Evolutionary conservation across 2,888 invertebrate genomes (phyloP).

Genomic region (Apodemia mormo): DNA sequence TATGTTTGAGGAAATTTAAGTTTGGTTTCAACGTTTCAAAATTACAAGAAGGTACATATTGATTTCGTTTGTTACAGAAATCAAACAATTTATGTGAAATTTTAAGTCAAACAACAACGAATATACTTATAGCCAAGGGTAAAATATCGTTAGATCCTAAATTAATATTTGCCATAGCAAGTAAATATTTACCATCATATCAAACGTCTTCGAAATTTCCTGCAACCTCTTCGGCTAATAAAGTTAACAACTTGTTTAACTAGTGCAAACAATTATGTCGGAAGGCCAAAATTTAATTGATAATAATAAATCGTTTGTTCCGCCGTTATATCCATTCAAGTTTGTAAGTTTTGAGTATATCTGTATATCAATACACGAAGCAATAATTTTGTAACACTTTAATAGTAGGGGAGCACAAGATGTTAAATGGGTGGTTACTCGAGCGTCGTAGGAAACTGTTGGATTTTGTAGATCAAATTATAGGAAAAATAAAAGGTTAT

Average conservation of each 20-base stretch:
- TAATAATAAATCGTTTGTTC: background rate
- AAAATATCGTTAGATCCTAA: background rate
- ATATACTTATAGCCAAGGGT: background rate
- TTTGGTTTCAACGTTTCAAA: no score
- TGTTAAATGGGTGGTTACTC: no score
- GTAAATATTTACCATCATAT: background rate
- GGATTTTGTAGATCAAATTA: no score
- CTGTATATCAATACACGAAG: no score
- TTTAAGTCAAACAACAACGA: background rate
- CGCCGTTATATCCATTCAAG: background rate
- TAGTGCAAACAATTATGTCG: conserved; percentile 7
- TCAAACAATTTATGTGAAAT: background rate
- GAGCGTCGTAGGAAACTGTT: no score
- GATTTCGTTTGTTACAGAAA: background rate
- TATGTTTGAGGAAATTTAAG: no score
- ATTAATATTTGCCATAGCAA: background rate
- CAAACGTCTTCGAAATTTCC: background rate
- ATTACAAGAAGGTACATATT: no score
- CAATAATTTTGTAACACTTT: no score
- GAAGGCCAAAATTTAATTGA: conserved; percentile 8
- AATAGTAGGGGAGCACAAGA: no score
- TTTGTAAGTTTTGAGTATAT: background rate
- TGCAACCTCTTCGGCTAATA: background rate
- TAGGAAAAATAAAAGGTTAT: no score
- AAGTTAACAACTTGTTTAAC: conserved; percentile 8